Conservation (phyloP, 2,797 vertebrate genomes). For the Echeneis naucrates region DNA sequence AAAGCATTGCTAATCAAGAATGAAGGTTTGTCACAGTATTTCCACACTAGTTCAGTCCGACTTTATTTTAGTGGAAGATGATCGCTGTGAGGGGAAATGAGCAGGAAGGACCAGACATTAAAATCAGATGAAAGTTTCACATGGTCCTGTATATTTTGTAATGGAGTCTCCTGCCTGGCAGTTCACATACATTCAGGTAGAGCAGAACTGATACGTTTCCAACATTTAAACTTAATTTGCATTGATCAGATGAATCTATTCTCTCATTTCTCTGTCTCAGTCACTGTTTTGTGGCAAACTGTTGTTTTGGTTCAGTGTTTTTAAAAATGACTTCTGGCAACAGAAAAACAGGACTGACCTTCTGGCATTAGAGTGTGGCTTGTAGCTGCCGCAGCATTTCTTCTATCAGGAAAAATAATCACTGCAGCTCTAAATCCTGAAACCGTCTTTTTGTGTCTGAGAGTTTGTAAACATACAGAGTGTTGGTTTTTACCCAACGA, state of each 20-base stretch:
- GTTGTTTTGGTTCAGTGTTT: background rate
- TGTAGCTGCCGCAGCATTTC: background rate
- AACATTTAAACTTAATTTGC: background rate
- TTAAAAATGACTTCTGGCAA: background rate
- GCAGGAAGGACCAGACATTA: no score
- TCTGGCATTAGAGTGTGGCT: slow-evolving; percentile 4
- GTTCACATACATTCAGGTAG: background rate
- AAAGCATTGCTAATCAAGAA: no score
- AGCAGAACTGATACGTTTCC: background rate
- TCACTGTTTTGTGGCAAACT: background rate
- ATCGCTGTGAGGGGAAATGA: no score
- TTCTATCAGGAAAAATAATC: slow-evolving; percentile 20
- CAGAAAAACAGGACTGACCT: background rate
- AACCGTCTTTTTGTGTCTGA: slow-evolving; percentile 2
- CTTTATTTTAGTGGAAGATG: no score
- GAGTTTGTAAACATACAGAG: background rate
- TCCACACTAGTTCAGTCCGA: no score
- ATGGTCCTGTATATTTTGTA: background rate
- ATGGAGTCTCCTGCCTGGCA: slow-evolving; percentile 4
- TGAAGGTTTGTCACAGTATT: no score
- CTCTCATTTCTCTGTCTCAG: background rate
- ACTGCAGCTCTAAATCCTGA: background rate
- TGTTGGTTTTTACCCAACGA: background rate
- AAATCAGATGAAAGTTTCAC: no score
- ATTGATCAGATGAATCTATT: background rate